Evolutionary conservation across 2,888 invertebrate genomes (phyloP).

Genomic region (Apodemia duryi): DNA sequence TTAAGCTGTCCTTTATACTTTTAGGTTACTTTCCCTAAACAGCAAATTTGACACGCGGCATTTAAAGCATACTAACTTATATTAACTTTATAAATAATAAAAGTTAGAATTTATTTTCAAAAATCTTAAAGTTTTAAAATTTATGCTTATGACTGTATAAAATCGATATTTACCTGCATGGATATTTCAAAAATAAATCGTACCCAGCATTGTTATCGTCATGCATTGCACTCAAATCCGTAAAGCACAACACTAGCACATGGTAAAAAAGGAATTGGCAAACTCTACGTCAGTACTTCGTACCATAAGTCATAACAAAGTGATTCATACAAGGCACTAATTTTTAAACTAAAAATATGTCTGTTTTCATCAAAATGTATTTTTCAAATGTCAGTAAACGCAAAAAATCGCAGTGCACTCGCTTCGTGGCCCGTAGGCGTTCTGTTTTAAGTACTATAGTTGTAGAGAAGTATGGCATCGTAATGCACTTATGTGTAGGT

Average conservation of each 20-base stretch:
- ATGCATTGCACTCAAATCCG: conserved; percentile 46
- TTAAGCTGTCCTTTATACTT: conserved; percentile 39
- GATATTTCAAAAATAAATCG: conserved; percentile 44
- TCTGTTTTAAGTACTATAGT: conserved; percentile 65
- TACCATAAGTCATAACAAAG: background rate
- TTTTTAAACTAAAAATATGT: conserved; percentile 55
- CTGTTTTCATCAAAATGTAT: conserved; percentile 76
- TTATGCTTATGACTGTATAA: conserved; percentile 16
- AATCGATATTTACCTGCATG: conserved; percentile 56
- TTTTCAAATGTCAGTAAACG: conserved; percentile 70
- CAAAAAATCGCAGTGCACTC: conserved; percentile 73
- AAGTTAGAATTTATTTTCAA: background rate
- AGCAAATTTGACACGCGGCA: conserved; percentile 15
- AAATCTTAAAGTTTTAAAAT: conserved; percentile 13
- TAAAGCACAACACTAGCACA: conserved; percentile 40
- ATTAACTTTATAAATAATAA: background rate
- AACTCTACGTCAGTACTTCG: background rate
- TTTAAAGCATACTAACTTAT: background rate
- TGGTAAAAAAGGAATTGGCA: conserved; percentile 24
- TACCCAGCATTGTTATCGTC: conserved; percentile 36
- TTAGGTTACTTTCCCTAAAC: conserved; percentile 44
- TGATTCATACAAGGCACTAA: conserved; percentile 16
- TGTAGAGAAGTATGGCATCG: conserved; percentile 53
- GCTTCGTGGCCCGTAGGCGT: conserved; percentile 63
- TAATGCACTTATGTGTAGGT: conserved; percentile 73